Percentiles rank a stretch among this genome's conserved stretches.
These are phyloP conservation scores for Paralichthys olivaceus DNA, from an alignment of 2,113 vertebrate genomes.

Conservation along the genomic window DNA sequence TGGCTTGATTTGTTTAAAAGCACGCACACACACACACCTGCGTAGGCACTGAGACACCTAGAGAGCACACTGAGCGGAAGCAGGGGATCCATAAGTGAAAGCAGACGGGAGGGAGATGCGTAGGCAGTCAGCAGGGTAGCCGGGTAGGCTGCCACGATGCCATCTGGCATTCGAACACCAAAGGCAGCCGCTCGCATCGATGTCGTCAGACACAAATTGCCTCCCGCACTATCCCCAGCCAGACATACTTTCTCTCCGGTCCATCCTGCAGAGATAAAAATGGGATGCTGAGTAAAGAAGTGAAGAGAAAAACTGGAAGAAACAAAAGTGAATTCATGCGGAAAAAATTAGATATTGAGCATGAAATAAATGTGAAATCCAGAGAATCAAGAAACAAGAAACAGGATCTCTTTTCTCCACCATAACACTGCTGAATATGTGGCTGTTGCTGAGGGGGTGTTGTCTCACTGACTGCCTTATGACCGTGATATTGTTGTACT, in stretches of 20 bases:
- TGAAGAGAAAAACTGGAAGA: background rate
- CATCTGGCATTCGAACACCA: constrained; percentile 88
- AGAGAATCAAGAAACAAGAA: constrained; percentile 3
- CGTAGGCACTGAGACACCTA: constrained; percentile 90
- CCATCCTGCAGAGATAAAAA: constrained; percentile 81
- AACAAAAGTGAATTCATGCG: background rate
- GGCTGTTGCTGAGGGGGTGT: constrained; percentile 11
- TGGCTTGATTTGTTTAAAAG: background rate
- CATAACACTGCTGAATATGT: constrained; percentile 6
- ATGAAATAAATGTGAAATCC: constrained; percentile 1
- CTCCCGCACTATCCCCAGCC: constrained; percentile 91
- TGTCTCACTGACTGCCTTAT: constrained; percentile 12
- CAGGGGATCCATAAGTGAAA: constrained; percentile 91
- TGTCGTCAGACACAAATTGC: constrained; percentile 89
- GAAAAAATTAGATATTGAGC: background rate
- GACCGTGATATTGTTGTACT: constrained; percentile 19
- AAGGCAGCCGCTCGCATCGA: constrained; percentile 87
- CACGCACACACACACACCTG: constrained; percentile 80
- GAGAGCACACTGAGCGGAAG: constrained; percentile 91
- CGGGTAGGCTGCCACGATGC: constrained; percentile 89
- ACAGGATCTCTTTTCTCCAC: background rate
- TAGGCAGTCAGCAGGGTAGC: constrained; percentile 87
- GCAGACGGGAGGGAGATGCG: constrained; percentile 92
- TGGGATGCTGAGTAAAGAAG: background rate
- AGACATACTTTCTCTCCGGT: constrained; percentile 90